Evolutionary conservation across 2,888 invertebrate species (phyloP), one percentile per base, ranked within the genome.

Genomic region (Protophormia terraenovae): DNA sequence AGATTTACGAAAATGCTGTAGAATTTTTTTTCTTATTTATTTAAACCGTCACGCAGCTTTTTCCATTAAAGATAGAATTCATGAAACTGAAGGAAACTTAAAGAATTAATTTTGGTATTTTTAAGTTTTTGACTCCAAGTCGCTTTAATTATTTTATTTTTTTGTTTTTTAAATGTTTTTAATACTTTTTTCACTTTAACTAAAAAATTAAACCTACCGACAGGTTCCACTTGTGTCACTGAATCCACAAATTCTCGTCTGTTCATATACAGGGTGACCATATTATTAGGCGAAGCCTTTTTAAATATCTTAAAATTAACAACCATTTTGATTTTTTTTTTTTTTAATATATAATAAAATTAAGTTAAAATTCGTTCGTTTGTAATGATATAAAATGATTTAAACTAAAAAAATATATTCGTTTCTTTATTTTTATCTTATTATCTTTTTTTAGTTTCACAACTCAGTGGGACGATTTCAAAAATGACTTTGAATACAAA

Each of bases 261-360:
- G 55, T 96, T 96, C 93, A 98, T 92, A 89, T 97, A 98, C 88
- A 98, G 93, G 50, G 97, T 96, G 89, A 97, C 93, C 93, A 97
- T 97, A 87, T 96, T 96, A 93, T 97, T 97, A 64, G 97, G 97
- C 53, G 97, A 96, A 90, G 95, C 95, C 94, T 98, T 98, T 93
- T 98, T 98, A 93, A 96, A 98, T 91, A 98, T 97, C 93, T 97
- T 96, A 92, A 97, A 97, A 92, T 97, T 97, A 90, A 95, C 96
- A 91, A 97, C 97, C 98, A 97, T 97, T 85, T 89, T 91, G 89
- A 86, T 35, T 80, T 73, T 78, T 73, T 60, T 19, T 60, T 60
- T 69, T 14, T n/a, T 32, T 47, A n/a, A 55, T 1, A 67, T 55
- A 14, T 38, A 84, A 73, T 62, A 62, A 69, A n/a, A 69, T 38